Percentiles rank a stretch among this genome's conserved stretches.
Evolutionary conservation across 2,797 vertebrate genomes (phyloP).

Genomic region (Macrochelys suwanniensis): DNA sequence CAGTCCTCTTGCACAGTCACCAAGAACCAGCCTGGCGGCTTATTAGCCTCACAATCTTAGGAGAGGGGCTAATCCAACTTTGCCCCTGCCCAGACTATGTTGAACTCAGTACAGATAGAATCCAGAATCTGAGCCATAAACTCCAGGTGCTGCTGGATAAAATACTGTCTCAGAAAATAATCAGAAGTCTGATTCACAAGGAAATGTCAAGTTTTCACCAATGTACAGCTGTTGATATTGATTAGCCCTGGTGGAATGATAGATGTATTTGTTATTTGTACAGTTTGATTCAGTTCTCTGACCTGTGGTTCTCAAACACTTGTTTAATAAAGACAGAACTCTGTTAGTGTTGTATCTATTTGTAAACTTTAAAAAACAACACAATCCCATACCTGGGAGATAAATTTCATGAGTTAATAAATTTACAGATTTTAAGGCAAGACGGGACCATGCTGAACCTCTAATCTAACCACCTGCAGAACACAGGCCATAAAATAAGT

Average conservation of each 20-base stretch:
- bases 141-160: not conserved
- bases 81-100: not conserved
- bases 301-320: constrained; percentile 13
- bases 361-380: constrained; percentile 20
- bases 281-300: constrained; percentile 1
- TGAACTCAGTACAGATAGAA: not conserved
- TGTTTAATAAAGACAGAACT: not conserved
- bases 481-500: not conserved
- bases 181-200: not conserved
- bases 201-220: not conserved
- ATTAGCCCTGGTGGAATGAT: not conserved
- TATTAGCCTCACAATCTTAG: not conserved
- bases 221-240: not conserved
- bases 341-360: not conserved
- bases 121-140: not conserved
- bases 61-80: not conserved
- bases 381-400: constrained; percentile 8
- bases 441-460: not conserved
- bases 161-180: constrained; percentile 2
- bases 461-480: not conserved
- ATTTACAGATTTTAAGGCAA: not conserved
- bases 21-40: not conserved
- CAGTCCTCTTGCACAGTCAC: not conserved
- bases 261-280: not conserved
- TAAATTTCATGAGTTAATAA: not conserved